Evolutionary conservation across 2,888 invertebrate genomes (phyloP), one percentile per base, ranked within the genome.

Genomic region (Philopedon plagiatum): DNA sequence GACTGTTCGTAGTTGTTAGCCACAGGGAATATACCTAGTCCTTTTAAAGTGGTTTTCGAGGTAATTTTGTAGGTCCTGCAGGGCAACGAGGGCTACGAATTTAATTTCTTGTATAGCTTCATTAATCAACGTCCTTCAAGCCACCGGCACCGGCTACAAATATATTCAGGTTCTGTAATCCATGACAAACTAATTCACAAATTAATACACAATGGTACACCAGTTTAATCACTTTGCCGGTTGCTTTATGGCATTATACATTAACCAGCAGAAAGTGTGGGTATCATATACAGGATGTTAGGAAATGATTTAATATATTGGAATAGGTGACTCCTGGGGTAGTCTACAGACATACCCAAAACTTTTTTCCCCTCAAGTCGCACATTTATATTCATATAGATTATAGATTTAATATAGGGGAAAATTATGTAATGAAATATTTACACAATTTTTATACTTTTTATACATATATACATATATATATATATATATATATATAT

Each of bases 61-160:
- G 66, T 49, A 58, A 64, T 26, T 37, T 39, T 39, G 32, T 54
- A 64, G 58, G 57, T 49, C 62, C 46, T 64, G 70, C 57, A 44
- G 70, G 23, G 54, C 56, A 61, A 61, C 61, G 41, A 61, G 70
- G 70, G 60, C 66, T 73, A 70, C 60, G 70, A 73, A 69, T 73
- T 69, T 73, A 69, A 73, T 69, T 73, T 73, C 69, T 70, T 56
- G 70, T 60, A 73, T 60, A 73, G 65, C 66, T 69, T 65, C 69
- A 70, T 74, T 74, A 74, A 66, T 70, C 70, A 74, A 74, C 41
- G 69, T 70, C 69, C 57, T 62, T 9, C 34, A 57, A n/a, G 56
- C 58, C 54, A 54, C 66, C 54, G 71, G 58, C 67, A 56, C 57
- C 23, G 67, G n/a, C n/a, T n/a, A n/a, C n/a, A 39, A 39, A 44